phyloP scores from a whole-genome alignment of 2,113 vertebrate species.

The Strigops habroptila region DNA sequence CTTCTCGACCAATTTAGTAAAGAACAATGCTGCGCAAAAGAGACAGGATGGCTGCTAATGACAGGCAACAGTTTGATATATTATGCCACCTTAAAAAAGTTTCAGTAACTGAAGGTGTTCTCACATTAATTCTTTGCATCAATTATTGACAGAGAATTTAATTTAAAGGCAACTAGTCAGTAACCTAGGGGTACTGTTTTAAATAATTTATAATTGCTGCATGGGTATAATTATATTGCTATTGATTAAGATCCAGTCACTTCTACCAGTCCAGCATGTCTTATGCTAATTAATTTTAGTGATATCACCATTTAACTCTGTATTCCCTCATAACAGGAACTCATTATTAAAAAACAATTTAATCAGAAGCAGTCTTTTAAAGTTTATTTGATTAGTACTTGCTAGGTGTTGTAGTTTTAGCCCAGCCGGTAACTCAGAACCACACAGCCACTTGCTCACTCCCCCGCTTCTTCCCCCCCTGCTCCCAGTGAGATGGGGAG shows the following conservation, averaged over 20 bases:
- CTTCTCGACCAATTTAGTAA: constrained; percentile 73
- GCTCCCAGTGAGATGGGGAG: no score
- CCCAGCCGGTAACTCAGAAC: no score
- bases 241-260: constrained; percentile 91
- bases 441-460: no score
- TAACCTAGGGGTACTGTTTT: constrained; percentile 90
- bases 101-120: constrained; percentile 87
- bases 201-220: constrained; percentile 96
- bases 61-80: constrained; percentile 81
- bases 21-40: constrained; percentile 68
- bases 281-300: constrained; percentile 82
- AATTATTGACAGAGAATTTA: constrained; percentile 99
- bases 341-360: constrained; percentile 78
- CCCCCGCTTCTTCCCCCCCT: no score
- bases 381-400: constrained; percentile 64
- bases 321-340: constrained; percentile 76
- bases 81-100: constrained; percentile 82
- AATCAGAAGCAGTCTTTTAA: constrained; percentile 69
- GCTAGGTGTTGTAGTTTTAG: no score
- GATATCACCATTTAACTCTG: constrained; percentile 83
- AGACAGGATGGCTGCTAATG: constrained; percentile 77
- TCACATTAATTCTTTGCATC: constrained; percentile 97
- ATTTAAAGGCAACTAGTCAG: constrained; percentile 92
- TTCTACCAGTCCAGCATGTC: constrained; percentile 84
- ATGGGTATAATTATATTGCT: constrained; percentile 93